Evolutionary conservation across 2,888 invertebrate genomes (phyloP).

Genomic region (Machimus atricapillus): DNA sequence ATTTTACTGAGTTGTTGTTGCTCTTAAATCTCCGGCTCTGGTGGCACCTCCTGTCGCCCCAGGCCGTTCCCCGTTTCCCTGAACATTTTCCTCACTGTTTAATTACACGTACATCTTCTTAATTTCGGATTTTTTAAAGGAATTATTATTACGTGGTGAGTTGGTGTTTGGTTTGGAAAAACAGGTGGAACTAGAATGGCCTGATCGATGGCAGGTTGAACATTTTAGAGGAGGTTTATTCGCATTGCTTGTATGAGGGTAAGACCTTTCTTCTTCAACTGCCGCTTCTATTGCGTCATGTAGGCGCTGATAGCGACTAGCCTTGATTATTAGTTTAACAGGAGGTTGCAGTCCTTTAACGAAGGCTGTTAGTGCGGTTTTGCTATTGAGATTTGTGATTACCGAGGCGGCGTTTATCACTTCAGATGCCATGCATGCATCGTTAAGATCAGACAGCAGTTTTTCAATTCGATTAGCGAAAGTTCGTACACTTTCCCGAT

Average conservation of each 20-base stretch:
- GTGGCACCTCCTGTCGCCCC: neutral
- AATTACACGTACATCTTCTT: neutral
- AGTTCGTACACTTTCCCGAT: too few species aligned
- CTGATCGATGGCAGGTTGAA: neutral
- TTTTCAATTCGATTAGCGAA: neutral
- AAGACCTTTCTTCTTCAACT: constrained; percentile 21
- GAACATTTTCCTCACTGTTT: neutral
- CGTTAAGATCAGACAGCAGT: neutral
- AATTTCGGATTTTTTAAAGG: neutral
- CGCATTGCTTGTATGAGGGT: neutral
- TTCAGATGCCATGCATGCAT: neutral
- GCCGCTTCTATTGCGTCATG: constrained; percentile 22
- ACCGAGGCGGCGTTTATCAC: neutral
- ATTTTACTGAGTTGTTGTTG: neutral
- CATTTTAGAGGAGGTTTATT: neutral
- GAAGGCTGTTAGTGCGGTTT: neutral
- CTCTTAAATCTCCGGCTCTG: neutral
- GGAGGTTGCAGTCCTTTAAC: neutral
- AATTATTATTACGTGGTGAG: too few species aligned
- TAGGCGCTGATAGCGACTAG: neutral
- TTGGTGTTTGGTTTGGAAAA: too few species aligned
- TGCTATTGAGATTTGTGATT: neutral
- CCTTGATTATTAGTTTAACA: neutral
- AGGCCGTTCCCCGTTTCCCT: neutral
- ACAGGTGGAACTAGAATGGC: too few species aligned